Evolutionary conservation across 2,888 invertebrate species (phyloP), one percentile per base, ranked within the genome.

Genomic region (Blastobasis adustella): DNA sequence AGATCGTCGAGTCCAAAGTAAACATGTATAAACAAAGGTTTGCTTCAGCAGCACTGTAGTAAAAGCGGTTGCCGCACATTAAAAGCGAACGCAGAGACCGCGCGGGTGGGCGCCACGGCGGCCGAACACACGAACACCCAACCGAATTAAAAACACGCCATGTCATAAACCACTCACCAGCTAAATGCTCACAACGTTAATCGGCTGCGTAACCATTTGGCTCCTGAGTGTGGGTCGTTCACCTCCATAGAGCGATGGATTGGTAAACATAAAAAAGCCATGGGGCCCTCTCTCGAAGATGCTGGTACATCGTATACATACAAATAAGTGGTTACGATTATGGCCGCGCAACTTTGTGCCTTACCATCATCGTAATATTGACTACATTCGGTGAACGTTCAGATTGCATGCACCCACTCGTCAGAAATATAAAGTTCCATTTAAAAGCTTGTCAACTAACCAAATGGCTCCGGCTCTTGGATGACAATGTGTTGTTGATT

Each of bases 171-270:
- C 54, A 52, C 54, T 65, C 56, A 61, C 58, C 60, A 59, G 60
- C 69, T 57, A 66, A 64, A 59, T 23, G 23, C 23, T 23, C 23
- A 23, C 23, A 23, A 23, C 23, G 23, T 56, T 62, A 56, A 60
- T 66, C 54, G 67, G 61, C 58, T 56, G 68, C 58, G 60, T 76
- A 67, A 69, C 69, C 68, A 66, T 65, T 62, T 61, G 69, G 62
- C 69, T 72, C 65, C 53, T n/a, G 62, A 65, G 60, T 57, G 58
- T 54, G 60, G 79, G 69, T 77, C 77, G 62, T 79, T 79, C 73
- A 79, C 72, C 79, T 73, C 23, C 66, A 54, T 56, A 53, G 58
- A 58, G 54, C 58, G 60, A 64, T 61, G 56, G 66, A 62, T 54
- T 63, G 61, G 65, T 67, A 61, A 65, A 65, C 61, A 62, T 58